phyloP scores from a whole-genome alignment of 2,113 vertebrate species.

The Etheostoma spectabile region DNA sequence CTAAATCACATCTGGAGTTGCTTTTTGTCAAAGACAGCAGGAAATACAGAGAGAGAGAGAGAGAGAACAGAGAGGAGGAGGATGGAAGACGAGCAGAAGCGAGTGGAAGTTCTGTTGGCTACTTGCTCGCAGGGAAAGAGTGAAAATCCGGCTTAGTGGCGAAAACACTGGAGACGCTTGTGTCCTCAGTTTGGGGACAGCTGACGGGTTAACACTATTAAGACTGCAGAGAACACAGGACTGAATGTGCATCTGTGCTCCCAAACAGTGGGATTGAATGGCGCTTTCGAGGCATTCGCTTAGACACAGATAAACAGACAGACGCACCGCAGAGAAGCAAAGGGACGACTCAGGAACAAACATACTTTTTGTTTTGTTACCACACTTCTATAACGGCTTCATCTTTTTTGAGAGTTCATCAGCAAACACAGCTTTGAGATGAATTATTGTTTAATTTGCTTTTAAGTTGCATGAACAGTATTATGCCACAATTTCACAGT shows the following conservation, averaged over 20 bases:
- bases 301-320: slow-evolving; percentile 69
- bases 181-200: slow-evolving; percentile 75
- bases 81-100: slow-evolving; percentile 31
- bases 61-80: background rate
- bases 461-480: background rate
- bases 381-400: slow-evolving; percentile 19
- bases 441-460: slow-evolving; percentile 1
- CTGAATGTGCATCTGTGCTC: slow-evolving; percentile 79
- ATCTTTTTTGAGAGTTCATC: slow-evolving; percentile 1
- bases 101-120: slow-evolving; percentile 56
- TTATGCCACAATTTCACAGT: background rate
- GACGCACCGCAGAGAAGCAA: slow-evolving; percentile 56
- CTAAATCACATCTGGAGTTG: background rate
- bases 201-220: slow-evolving; percentile 83
- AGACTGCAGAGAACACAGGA: slow-evolving; percentile 71
- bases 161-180: slow-evolving; percentile 67
- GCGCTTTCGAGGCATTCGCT: slow-evolving; percentile 46
- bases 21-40: background rate
- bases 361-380: slow-evolving; percentile 38
- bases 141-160: slow-evolving; percentile 67
- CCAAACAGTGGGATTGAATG: slow-evolving; percentile 63
- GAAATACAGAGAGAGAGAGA: background rate
- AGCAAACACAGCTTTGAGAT: slow-evolving; percentile 27
- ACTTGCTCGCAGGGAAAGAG: slow-evolving; percentile 57
- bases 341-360: slow-evolving; percentile 50